Evolutionary conservation across 2,113 vertebrate genomes (phyloP).

Genomic region (Pionites leucogaster): DNA sequence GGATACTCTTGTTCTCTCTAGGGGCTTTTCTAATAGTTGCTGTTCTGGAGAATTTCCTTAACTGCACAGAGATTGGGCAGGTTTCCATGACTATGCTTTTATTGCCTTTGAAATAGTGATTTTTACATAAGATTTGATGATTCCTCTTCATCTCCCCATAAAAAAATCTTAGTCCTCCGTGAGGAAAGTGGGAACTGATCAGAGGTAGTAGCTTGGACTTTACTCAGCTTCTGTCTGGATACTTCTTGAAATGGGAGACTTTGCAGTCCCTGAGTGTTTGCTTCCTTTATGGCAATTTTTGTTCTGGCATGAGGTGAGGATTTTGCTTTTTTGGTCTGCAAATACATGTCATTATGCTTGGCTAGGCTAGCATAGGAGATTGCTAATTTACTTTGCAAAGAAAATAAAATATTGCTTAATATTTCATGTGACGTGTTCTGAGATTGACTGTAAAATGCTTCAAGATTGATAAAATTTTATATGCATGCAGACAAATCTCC

Average conservation of each 20-base stretch:
- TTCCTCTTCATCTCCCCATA: neutral
- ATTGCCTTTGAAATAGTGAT: neutral
- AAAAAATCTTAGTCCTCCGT: neutral
- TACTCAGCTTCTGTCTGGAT: neutral
- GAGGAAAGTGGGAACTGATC: neutral
- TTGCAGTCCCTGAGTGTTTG: neutral
- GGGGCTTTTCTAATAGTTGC: neutral
- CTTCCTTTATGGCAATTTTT: neutral
- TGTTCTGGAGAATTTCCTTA: neutral
- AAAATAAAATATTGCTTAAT: neutral
- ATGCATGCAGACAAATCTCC: neutral
- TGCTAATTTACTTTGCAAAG: neutral
- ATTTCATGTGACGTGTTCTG: neutral
- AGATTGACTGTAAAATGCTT: constrained; percentile 6
- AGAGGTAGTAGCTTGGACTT: neutral
- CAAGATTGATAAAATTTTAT: neutral
- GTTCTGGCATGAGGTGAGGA: neutral
- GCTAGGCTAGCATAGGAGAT: neutral
- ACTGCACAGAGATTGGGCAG: neutral
- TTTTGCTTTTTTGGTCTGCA: neutral
- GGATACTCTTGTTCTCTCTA: neutral
- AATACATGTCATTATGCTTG: neutral
- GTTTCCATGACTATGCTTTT: neutral
- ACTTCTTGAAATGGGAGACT: neutral
- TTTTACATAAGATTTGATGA: constrained; percentile 1